A percentile compares a stretch with the other conserved stretches of the same genome.
Conservation (phyloP, 2,888 invertebrate genomes). For the Panorpa germanica region DNA sequence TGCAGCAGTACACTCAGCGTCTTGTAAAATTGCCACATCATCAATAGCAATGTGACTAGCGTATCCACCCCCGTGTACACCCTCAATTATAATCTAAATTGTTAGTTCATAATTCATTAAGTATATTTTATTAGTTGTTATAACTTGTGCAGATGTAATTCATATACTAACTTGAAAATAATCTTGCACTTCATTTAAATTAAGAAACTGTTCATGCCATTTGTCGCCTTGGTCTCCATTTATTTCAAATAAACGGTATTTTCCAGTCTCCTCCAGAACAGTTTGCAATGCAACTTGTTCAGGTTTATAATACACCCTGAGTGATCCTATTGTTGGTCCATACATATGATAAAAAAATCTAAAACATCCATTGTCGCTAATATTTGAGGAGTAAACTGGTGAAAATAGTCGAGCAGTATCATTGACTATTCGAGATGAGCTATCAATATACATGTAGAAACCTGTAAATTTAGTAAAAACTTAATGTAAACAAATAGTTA, state of each 20-base stretch:
- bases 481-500: constrained; percentile 2
- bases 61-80: constrained; percentile 41
- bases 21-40: constrained; percentile 47
- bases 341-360: constrained; percentile 66
- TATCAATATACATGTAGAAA: constrained; percentile 70
- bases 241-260: constrained; percentile 34
- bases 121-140: not conserved
- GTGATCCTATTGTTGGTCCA: constrained; percentile 36
- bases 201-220: constrained; percentile 38
- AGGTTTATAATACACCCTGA: constrained; percentile 33
- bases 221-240: constrained; percentile 47
- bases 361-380: constrained; percentile 35
- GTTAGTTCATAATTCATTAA: constrained; percentile 10
- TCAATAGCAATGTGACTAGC: constrained; percentile 68
- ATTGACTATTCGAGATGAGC: constrained; percentile 37
- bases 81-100: constrained; percentile 57
- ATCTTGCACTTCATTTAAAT: constrained; percentile 24
- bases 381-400: constrained; percentile 36
- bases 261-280: constrained; percentile 13
- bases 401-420: constrained; percentile 55
- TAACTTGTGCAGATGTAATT: constrained; percentile 1
- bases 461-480: constrained; percentile 25
- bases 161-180: constrained; percentile 32
- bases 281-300: constrained; percentile 17
- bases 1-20: constrained; percentile 28